These are phyloP conservation scores for Hoplias malabaricus DNA, from an alignment of 2,113 vertebrate species.

Conservation along the genomic window DNA sequence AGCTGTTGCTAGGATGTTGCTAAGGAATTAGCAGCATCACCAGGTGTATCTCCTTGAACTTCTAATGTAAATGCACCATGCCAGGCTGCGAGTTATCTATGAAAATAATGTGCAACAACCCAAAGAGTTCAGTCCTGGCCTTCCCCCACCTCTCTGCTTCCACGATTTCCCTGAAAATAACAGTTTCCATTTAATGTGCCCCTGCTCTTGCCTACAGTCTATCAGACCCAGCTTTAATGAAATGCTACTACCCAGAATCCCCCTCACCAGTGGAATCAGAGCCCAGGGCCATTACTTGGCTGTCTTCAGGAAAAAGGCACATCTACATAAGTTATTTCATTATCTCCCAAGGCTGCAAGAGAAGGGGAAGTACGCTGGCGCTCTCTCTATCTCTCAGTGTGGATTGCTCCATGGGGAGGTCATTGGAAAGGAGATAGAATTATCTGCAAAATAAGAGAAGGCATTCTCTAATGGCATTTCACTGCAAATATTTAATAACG, in stretches of 20 bases:
- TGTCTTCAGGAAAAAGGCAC: conserved; percentile 55
- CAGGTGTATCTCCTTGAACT: conserved; percentile 23
- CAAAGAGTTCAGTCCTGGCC: conserved; percentile 18
- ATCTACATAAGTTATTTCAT: conserved; percentile 76
- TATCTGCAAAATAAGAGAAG: conserved; percentile 56
- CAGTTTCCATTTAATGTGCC: conserved; percentile 55
- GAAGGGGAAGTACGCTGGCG: conserved; percentile 48
- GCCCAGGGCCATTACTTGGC: conserved; percentile 63
- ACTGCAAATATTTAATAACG: conserved; percentile 59
- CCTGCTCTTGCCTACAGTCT: conserved; percentile 56
- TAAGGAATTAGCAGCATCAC: conserved; percentile 34
- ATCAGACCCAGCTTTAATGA: conserved; percentile 59
- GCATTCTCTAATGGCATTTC: conserved; percentile 55
- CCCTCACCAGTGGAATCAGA: conserved; percentile 51
- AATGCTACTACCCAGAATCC: conserved; percentile 58
- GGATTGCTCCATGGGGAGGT: conserved; percentile 54
- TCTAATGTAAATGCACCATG: conserved; percentile 21
- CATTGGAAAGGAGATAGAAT: conserved; percentile 54
- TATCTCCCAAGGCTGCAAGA: conserved; percentile 65
- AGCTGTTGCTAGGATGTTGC: conserved; percentile 31
- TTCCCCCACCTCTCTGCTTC: conserved; percentile 31
- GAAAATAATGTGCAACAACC: conserved; percentile 35
- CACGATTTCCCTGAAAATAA: conserved; percentile 48
- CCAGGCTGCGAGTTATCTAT: conserved; percentile 29
- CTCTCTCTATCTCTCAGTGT: conserved; percentile 48